A percentile compares a stretch with the other conserved stretches of the same genome.
Evolutionary conservation across 2,113 vertebrate genomes (phyloP).

Genomic region (Aldabrachelys gigantea): DNA sequence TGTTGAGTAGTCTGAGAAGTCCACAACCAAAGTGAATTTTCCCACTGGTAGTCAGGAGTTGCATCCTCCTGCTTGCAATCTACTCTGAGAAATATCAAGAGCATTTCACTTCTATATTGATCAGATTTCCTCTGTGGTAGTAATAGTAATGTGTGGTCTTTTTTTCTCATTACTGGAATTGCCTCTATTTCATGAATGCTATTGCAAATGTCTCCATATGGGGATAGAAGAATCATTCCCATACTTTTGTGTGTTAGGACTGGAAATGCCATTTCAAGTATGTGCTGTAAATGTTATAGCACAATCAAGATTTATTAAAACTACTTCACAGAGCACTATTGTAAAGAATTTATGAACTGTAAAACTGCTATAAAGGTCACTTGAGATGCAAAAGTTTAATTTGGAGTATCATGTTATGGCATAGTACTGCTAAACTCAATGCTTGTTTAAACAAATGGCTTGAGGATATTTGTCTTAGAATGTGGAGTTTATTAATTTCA

Average conservation of each 20-base stretch:
- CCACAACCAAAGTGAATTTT: background rate
- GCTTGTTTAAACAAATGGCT: slow-evolving; percentile 78
- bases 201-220: slow-evolving; percentile 15
- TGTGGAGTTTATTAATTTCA: slow-evolving; percentile 68
- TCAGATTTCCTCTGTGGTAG: background rate
- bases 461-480: slow-evolving; percentile 75
- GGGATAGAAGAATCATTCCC: slow-evolving; percentile 21
- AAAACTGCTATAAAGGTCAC: slow-evolving; percentile 79
- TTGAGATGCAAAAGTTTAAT: slow-evolving; percentile 83
- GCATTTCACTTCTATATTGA: background rate
- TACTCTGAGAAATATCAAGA: background rate
- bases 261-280: slow-evolving; percentile 69
- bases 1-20: background rate
- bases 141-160: background rate
- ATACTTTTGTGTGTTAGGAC: slow-evolving; percentile 55
- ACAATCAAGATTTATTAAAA: slow-evolving; percentile 82
- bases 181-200: slow-evolving; percentile 40
- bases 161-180: background rate
- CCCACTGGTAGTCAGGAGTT: background rate
- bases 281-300: slow-evolving; percentile 69
- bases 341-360: slow-evolving; percentile 82
- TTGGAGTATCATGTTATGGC: slow-evolving; percentile 77
- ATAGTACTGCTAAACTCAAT: slow-evolving; percentile 63
- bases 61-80: background rate
- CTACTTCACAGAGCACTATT: slow-evolving; percentile 71